Percentiles rank a stretch among this genome's conserved stretches.
Evolutionary conservation across 2,113 vertebrate genomes (phyloP).

Genomic region (Saccopteryx bilineata): DNA sequence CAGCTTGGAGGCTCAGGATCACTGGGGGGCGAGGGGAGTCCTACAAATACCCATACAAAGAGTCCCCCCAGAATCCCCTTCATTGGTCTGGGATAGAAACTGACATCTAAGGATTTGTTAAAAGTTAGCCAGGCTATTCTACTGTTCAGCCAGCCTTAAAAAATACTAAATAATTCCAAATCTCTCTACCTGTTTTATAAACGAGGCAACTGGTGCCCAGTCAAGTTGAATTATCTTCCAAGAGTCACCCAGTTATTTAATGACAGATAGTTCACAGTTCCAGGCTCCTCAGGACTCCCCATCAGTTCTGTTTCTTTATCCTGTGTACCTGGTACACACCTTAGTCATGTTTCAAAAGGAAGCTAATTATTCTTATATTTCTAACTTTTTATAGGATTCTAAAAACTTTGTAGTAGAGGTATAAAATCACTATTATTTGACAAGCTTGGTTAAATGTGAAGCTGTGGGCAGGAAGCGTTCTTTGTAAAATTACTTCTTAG

Average conservation of each 20-base stretch:
- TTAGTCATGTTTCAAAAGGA: constrained; percentile 3
- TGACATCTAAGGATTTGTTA: not conserved
- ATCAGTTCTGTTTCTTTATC: not conserved
- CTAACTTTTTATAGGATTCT: not conserved
- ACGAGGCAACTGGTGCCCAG: not conserved
- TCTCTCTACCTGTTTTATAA: not conserved
- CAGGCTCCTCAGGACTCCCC: not conserved
- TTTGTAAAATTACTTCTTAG: not conserved
- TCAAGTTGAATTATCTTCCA: constrained; percentile 55
- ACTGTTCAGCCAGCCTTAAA: not conserved
- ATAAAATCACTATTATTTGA: constrained; percentile 59
- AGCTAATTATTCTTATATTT: constrained; percentile 3
- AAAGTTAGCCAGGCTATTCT: not conserved
- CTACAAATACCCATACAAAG: not conserved
- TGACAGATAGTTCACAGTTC: not conserved
- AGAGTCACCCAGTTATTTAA: not conserved
- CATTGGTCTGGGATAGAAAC: not conserved
- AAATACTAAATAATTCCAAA: not conserved
- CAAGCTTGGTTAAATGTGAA: constrained; percentile 58
- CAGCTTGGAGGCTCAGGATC: not conserved
- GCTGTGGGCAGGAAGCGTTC: not conserved
- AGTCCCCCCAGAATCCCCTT: not conserved
- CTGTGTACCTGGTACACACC: not conserved
- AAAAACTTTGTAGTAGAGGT: not conserved
- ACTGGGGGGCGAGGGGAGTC: too few species aligned